phyloP scores from a whole-genome alignment of 2,113 vertebrate genomes.

The Eulemur rufifrons region DNA sequence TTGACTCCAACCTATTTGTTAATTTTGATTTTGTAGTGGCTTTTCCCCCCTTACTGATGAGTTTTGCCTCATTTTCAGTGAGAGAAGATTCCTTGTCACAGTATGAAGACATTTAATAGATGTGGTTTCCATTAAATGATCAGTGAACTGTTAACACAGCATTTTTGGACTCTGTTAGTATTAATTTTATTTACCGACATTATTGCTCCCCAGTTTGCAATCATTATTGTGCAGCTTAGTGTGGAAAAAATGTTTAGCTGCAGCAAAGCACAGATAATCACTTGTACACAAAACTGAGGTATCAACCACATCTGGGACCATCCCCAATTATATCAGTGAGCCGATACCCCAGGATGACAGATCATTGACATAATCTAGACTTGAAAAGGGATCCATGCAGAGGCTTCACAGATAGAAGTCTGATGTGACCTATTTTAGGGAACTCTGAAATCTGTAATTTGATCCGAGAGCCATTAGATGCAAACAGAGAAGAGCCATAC shows the following conservation, averaged over 20 bases:
- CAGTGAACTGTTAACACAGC: not conserved
- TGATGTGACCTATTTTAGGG: not conserved
- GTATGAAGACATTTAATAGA: conserved; percentile 25
- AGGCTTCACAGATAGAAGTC: not conserved
- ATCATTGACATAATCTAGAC: not conserved
- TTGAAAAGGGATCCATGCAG: not conserved
- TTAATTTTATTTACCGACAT: not conserved
- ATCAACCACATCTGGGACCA: not conserved
- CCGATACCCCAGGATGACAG: not conserved
- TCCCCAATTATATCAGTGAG: not conserved
- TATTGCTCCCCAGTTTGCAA: not conserved
- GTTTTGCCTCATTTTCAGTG: not conserved
- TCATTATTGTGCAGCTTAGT: not conserved
- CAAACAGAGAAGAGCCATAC: not conserved
- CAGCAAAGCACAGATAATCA: not conserved
- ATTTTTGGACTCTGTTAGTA: not conserved
- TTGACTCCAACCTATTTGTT: not conserved
- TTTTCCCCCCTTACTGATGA: not conserved
- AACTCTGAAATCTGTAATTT: not conserved
- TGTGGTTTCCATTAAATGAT: not conserved
- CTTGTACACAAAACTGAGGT: not conserved
- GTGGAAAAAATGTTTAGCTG: not conserved
- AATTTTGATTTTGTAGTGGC: not conserved
- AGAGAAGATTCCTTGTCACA: not conserved
- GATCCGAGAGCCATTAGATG: not conserved